Evolutionary conservation across 2,113 vertebrate genomes (phyloP).

Genomic region (Pycnonotus jocosus): DNA sequence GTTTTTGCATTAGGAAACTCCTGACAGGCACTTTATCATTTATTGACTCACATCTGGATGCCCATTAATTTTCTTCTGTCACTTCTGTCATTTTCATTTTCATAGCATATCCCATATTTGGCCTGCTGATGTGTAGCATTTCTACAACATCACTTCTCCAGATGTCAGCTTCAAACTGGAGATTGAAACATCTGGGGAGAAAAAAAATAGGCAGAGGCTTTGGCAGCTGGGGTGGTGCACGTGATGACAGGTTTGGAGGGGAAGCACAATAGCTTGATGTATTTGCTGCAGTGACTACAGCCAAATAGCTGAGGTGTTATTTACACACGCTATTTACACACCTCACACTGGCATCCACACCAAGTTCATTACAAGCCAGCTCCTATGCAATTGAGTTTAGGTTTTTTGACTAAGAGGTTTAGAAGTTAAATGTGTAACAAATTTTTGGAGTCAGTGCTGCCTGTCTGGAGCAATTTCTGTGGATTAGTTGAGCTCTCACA

Average conservation of each 20-base stretch:
- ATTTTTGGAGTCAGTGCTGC: background rate
- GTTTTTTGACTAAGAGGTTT: background rate
- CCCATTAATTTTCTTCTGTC: background rate
- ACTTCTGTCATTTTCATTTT: background rate
- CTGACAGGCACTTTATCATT: background rate
- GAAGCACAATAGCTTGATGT: background rate
- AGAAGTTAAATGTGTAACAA: background rate
- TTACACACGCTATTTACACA: background rate
- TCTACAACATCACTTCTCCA: slow-evolving; percentile 35
- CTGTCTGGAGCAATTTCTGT: background rate
- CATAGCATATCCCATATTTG: background rate
- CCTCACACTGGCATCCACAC: background rate
- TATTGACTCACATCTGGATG: background rate
- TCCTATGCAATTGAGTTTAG: background rate
- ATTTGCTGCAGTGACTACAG: background rate
- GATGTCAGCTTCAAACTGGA: slow-evolving; percentile 39
- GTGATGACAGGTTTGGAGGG: background rate
- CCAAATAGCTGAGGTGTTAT: background rate
- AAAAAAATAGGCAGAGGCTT: background rate
- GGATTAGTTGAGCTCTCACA: background rate
- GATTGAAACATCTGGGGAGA: background rate
- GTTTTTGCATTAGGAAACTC: background rate
- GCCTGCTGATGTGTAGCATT: background rate
- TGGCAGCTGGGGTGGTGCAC: background rate
- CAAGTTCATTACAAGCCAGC: background rate